phyloP scores from a whole-genome alignment of 2,888 invertebrate genomes.

The Lepetodrilus schrolli region DNA sequence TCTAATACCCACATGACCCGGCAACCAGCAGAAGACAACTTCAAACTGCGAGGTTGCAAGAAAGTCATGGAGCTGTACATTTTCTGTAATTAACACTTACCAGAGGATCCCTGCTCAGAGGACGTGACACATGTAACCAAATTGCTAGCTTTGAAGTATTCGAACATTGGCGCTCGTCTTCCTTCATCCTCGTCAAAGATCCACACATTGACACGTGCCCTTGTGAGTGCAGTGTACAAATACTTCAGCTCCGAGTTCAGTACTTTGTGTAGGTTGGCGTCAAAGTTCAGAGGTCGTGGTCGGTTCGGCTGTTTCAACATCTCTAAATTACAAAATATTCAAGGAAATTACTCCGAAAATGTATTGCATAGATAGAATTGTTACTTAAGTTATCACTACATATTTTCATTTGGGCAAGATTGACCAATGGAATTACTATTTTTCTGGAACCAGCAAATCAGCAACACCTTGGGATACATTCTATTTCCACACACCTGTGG shows the following conservation, averaged over 20 bases:
- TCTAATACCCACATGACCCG: not conserved
- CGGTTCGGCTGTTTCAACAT: slow-evolving; percentile 46
- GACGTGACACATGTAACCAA: slow-evolving; percentile 44
- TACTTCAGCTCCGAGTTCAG: slow-evolving; percentile 70
- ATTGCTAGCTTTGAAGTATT: slow-evolving; percentile 63
- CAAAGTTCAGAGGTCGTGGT: slow-evolving; percentile 63
- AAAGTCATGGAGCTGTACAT: not conserved
- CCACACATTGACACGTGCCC: slow-evolving; percentile 72
- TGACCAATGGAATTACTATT: no score
- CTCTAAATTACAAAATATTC: slow-evolving; percentile 45
- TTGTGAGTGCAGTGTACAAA: slow-evolving; percentile 68
- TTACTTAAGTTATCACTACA: no score
- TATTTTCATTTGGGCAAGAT: no score
- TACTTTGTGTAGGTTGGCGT: slow-evolving; percentile 66
- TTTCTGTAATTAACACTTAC: slow-evolving; percentile 3
- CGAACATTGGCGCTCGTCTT: slow-evolving; percentile 68
- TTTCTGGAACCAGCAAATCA: no score
- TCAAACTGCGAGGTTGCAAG: no score
- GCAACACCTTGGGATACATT: no score
- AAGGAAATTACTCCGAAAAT: not conserved
- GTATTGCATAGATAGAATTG: no score
- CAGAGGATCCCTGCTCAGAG: slow-evolving; percentile 29
- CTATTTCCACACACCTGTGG: no score
- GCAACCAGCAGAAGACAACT: no score
- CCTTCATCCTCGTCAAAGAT: slow-evolving; percentile 68